phyloP scores from a whole-genome alignment of 2,113 vertebrate genomes.

The Struthidea cinerea region DNA sequence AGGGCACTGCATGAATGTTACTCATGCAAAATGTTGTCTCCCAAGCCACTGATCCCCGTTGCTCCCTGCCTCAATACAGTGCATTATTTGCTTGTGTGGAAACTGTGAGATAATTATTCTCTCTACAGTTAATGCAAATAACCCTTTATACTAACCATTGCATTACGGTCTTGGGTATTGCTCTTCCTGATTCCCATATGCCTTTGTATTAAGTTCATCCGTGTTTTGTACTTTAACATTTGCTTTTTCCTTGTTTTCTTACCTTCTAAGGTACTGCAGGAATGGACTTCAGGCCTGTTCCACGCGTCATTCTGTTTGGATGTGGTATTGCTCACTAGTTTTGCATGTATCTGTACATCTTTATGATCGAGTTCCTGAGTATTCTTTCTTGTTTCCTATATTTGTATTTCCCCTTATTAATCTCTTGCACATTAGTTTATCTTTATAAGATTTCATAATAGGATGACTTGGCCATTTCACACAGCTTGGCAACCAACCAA shows the following conservation, averaged over 20 bases:
- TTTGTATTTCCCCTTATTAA: neutral
- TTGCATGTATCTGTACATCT: neutral
- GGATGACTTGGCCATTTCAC: neutral
- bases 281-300: neutral
- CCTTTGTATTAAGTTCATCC: neutral
- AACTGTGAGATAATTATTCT: neutral
- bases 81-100: neutral
- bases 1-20: neutral
- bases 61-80: neutral
- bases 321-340: neutral
- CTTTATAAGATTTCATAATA: neutral
- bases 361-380: neutral
- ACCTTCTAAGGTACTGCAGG: neutral
- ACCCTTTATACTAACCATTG: neutral
- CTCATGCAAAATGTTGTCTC: neutral
- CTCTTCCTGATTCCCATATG: accelerated
- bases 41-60: neutral
- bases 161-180: neutral
- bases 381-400: neutral
- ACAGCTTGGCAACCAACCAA: neutral
- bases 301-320: accelerated
- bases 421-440: neutral
- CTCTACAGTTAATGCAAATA: neutral
- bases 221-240: neutral
- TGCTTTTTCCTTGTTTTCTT: neutral